A percentile compares a stretch with the other conserved stretches of the same genome.
Conservation (phyloP, 2,888 invertebrate species). For the Leucoptera coffeella region DNA sequence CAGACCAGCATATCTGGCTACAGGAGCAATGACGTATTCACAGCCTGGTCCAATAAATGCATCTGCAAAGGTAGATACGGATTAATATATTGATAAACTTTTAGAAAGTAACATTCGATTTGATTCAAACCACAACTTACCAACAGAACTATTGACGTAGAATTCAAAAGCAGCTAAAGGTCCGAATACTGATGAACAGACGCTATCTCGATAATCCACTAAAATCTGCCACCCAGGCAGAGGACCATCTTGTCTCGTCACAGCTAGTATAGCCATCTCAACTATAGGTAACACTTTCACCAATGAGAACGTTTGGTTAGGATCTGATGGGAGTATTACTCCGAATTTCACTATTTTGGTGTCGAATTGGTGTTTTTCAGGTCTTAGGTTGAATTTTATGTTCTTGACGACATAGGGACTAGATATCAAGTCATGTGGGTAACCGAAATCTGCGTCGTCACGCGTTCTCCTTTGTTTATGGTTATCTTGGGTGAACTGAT, state of each 20-base stretch:
- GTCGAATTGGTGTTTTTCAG: conserved; percentile 24
- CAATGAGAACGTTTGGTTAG: conserved; percentile 57
- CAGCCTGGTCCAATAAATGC: conserved; percentile 83
- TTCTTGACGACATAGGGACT: conserved; percentile 31
- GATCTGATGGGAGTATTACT: conserved; percentile 58
- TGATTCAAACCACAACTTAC: conserved; percentile 39
- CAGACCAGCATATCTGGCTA: conserved; percentile 70
- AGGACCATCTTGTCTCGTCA: conserved; percentile 53
- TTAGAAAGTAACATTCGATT: too few species aligned
- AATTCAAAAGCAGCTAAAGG: conserved; percentile 75
- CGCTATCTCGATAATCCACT: conserved; percentile 65
- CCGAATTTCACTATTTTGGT: conserved; percentile 54
- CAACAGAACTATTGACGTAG: conserved; percentile 60
- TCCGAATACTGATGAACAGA: conserved; percentile 71
- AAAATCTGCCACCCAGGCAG: conserved; percentile 64
- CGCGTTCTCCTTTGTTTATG: too few species aligned
- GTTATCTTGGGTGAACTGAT: too few species aligned
- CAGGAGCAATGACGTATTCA: conserved; percentile 81
- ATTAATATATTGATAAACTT: too few species aligned
- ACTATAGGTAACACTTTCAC: conserved; percentile 65
- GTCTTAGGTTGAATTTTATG: conserved; percentile 30
- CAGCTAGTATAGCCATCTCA: conserved; percentile 59
- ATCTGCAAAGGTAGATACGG: conserved; percentile 41
- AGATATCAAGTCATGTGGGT: conserved; percentile 27
- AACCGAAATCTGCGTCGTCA: conserved; percentile 24